Conservation (phyloP, 2,888 invertebrate genomes). For the Copidosoma aretas region DNA sequence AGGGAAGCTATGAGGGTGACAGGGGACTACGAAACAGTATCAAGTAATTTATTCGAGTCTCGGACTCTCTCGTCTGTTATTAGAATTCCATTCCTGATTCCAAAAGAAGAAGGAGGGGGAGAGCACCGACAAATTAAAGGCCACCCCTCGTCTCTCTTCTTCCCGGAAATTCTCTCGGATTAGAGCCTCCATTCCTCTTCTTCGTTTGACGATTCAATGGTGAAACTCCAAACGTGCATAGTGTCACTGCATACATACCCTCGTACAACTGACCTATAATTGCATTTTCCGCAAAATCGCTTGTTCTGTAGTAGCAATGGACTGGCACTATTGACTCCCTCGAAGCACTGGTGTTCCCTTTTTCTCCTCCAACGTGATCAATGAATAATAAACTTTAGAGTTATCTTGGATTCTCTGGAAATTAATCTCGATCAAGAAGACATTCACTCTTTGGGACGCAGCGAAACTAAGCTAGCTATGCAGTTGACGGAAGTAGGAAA, state of each 20-base stretch:
- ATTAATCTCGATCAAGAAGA: constrained; percentile 42
- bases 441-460: constrained; percentile 6
- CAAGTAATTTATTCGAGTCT: background rate
- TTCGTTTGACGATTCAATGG: too few species aligned
- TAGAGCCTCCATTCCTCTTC: too few species aligned
- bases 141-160: constrained; percentile 3
- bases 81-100: constrained; percentile 33
- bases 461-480: too few species aligned
- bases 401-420: constrained; percentile 34
- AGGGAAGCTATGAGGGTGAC: too few species aligned
- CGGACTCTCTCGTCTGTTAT: constrained; percentile 27
- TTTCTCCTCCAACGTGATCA: constrained; percentile 31
- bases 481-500: too few species aligned
- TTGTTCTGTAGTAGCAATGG: background rate
- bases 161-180: too few species aligned
- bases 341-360: too few species aligned
- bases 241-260: too few species aligned
- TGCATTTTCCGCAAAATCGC: constrained; percentile 41
- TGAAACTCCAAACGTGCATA: background rate
- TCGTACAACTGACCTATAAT: constrained; percentile 38
- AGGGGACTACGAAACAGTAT: constrained; percentile 4
- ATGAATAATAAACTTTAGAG: constrained; percentile 42
- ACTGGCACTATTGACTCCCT: background rate
- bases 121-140: constrained; percentile 34
- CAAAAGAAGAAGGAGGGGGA: constrained; percentile 13